Evolutionary conservation across 1,140 invertebrate species (phyloP).

Genomic region (Odontomachus brunneus): DNA sequence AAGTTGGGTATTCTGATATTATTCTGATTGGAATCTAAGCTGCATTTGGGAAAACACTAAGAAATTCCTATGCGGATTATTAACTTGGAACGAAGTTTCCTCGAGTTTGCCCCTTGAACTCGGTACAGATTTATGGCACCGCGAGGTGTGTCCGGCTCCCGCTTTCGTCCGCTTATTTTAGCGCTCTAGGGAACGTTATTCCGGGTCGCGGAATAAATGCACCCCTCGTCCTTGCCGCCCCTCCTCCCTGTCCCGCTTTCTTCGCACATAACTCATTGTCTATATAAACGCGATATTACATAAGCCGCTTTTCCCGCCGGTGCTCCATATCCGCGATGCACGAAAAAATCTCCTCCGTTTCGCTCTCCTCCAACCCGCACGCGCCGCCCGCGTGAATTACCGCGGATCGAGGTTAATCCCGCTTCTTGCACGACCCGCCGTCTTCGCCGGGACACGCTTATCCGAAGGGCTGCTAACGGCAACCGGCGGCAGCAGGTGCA

Average conservation of each 20-base stretch:
- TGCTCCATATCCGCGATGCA: not conserved
- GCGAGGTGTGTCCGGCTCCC: too few species aligned
- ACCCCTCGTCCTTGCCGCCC: not conserved
- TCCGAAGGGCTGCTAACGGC: conserved; percentile 5
- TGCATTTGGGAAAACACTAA: too few species aligned
- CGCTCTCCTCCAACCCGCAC: not conserved
- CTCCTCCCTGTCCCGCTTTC: too few species aligned
- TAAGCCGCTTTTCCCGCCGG: conserved; percentile 34
- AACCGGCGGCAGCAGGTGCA: conserved; percentile 7
- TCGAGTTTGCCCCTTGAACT: not conserved
- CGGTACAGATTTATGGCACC: too few species aligned
- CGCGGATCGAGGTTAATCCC: conserved; percentile 51
- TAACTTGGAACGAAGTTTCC: too few species aligned
- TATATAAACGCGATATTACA: conserved; percentile 37
- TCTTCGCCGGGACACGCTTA: conserved; percentile 38
- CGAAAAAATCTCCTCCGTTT: conserved; percentile 15
- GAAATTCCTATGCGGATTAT: too few species aligned
- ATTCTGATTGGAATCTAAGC: too few species aligned
- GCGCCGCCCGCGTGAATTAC: conserved; percentile 27
- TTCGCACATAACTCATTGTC: conserved; percentile 24
- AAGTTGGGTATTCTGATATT: too few species aligned
- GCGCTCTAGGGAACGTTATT: not conserved
- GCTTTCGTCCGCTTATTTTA: not conserved
- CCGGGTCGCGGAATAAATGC: not conserved
- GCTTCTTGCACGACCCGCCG: conserved; percentile 29